Percentiles rank a stretch among this genome's conserved stretches.
Evolutionary conservation across 2,113 vertebrate genomes (phyloP).

Genomic region (Amazona vittata): DNA sequence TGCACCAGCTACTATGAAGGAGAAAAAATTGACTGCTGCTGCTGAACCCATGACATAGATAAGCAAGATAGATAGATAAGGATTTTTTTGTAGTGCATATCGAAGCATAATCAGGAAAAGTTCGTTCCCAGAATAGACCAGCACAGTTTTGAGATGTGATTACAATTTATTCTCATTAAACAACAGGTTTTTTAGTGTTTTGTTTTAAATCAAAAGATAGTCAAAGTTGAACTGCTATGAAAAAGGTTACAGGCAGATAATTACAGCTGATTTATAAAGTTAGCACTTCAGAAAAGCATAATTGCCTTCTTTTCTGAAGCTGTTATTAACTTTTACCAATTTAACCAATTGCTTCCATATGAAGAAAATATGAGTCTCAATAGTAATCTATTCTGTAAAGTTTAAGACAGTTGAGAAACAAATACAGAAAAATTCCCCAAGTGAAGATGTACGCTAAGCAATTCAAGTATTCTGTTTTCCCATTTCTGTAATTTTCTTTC

Average conservation of each 20-base stretch:
- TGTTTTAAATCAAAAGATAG: neutral
- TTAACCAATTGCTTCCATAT: neutral
- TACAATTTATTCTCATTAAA: slow-evolving; percentile 16
- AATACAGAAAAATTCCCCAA: neutral
- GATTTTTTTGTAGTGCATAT: neutral
- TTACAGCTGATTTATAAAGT: neutral
- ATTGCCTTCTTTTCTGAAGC: neutral
- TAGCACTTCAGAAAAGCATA: neutral
- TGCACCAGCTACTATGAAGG: too few relatives aligned
- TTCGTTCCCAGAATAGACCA: neutral
- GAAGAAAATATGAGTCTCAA: neutral
- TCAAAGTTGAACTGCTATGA: neutral
- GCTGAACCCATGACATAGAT: neutral
- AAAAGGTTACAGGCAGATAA: neutral
- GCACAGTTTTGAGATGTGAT: neutral
- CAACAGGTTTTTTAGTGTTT: neutral
- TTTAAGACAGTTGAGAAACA: neutral
- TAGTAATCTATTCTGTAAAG: neutral
- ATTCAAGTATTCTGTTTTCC: neutral
- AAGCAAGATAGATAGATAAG: neutral
- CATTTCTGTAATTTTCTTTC: neutral
- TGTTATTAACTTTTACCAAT: neutral
- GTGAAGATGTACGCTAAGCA: neutral
- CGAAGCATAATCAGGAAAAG: neutral
- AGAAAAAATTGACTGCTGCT: too few relatives aligned